Conservation (phyloP, 2,797 vertebrate genomes). For the Calcarius lapponicus region DNA sequence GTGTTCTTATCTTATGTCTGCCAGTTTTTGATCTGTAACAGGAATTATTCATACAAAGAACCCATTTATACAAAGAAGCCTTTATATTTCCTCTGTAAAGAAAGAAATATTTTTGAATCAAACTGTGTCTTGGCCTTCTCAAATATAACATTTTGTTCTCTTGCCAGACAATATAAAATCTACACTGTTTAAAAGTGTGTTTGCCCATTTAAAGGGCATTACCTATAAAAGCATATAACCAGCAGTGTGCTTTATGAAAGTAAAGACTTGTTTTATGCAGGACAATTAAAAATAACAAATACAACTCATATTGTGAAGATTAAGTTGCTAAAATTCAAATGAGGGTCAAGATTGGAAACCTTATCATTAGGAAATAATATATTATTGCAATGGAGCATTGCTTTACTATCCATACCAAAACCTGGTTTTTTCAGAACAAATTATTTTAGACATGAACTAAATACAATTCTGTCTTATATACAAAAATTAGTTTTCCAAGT, state of each 20-base stretch:
- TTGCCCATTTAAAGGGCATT: not conserved
- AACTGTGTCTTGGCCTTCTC: not conserved
- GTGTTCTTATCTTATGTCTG: not conserved
- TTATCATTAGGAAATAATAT: not conserved
- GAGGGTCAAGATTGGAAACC: not conserved
- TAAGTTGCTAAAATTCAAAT: not conserved
- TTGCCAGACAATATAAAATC: not conserved
- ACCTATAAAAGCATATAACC: not conserved
- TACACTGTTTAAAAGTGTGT: not conserved
- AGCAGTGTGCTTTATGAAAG: not conserved
- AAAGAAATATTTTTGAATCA: not conserved
- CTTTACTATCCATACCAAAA: not conserved
- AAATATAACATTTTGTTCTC: not conserved
- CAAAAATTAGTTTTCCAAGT: not conserved
- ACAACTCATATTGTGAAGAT: not conserved
- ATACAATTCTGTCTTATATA: not conserved
- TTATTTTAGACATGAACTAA: not conserved
- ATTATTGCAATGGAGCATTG: not conserved
- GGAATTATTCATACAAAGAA: not conserved
- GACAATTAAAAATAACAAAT: not conserved
- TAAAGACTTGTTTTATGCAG: not conserved
- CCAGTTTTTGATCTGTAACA: not conserved
- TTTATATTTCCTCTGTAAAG: not conserved
- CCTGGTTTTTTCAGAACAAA: rapidly evolving
- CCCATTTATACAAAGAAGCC: not conserved